Evolutionary conservation across 1,140 invertebrate genomes (phyloP), one percentile per base, ranked within the genome.

Genomic region (Plodia interpunctella): DNA sequence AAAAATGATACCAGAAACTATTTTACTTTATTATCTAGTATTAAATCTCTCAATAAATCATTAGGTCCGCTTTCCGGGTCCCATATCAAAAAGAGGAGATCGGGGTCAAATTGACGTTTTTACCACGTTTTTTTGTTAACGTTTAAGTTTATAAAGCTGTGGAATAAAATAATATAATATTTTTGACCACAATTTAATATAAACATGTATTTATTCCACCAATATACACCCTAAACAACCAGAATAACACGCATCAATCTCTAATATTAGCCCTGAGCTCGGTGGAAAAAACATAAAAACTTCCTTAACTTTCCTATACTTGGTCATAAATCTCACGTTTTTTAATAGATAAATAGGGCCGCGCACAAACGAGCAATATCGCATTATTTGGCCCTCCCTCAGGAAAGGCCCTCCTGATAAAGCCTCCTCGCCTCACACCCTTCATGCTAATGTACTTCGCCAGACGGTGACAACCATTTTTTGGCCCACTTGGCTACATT

Each of bases 301-400:
- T 85, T 83, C 78, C 77, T 66, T 63, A 84, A 80, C 67, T 86
- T 85, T 83, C 74, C 79, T 83, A 86, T 83, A 85, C 74, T 70
- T 70, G 69, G n/a, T 63, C 74, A 65, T 88, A 88, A 87, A 88
- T 88, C 83, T 82, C 62, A 60, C 78, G 81, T 83, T 88, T 88
- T 86, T 88, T 88, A 88, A 88, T 88, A 88, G 86, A 88, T 88
- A 88, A 88, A 88, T 88, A 88, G 84, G 78, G 76, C 80, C 81
- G 80, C 78, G 78, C 83, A 80, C 81, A 87, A 88, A 88, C 86
- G 84, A 87, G 86, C 84, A 88, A 87, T 88, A 88, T 87, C 83
- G 70, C 84, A 88, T 88, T 88, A 88, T 88, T 87, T 87, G 83
- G 83, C 69, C 79, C 84, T 81, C 86, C 84, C 86, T 81, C 83